Conservation (phyloP, 2,888 invertebrate genomes). For the Synanthedon myopaeformis region DNA sequence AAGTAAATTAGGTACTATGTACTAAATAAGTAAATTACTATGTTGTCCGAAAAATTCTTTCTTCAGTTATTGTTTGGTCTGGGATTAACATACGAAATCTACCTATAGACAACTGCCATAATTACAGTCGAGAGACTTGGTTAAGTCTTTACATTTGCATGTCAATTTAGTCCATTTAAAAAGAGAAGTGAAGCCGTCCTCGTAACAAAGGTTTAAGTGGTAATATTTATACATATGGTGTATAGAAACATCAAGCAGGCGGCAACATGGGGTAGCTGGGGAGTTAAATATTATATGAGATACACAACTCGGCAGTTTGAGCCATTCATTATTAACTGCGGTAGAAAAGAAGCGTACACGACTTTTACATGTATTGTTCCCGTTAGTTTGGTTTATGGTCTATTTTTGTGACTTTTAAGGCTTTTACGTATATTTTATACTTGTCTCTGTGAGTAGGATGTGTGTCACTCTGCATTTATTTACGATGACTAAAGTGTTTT, state of each 20-base stretch:
- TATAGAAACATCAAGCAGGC: conserved; percentile 36
- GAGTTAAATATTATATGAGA: conserved; percentile 64
- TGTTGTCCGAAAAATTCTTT: too few relatives aligned
- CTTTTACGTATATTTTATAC: conserved; percentile 48
- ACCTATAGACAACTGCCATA: too few relatives aligned
- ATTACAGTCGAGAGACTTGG: too few relatives aligned
- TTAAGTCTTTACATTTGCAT: background rate
- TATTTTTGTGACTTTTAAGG: conserved; percentile 56
- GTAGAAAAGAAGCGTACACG: conserved; percentile 49
- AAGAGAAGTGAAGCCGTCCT: background rate
- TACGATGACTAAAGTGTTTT: conserved; percentile 7
- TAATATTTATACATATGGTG: conserved; percentile 2
- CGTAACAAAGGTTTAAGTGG: conserved; percentile 30
- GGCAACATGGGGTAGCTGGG: conserved; percentile 57
- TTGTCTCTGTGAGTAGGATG: background rate
- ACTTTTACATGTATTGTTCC: conserved; percentile 60
- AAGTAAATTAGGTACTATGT: too few relatives aligned
- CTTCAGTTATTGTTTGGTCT: too few relatives aligned
- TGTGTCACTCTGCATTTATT: conserved; percentile 4
- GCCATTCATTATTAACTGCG: conserved; percentile 63
- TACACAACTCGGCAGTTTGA: conserved; percentile 70
- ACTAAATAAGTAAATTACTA: too few relatives aligned
- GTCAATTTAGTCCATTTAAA: background rate
- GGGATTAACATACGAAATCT: too few relatives aligned
- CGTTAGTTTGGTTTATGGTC: conserved; percentile 50